A percentile compares a stretch with the other conserved stretches of the same genome.
These are phyloP conservation scores for Desoria tigrina DNA, from an alignment of 2,888 invertebrate genomes.

Conservation along the genomic window DNA sequence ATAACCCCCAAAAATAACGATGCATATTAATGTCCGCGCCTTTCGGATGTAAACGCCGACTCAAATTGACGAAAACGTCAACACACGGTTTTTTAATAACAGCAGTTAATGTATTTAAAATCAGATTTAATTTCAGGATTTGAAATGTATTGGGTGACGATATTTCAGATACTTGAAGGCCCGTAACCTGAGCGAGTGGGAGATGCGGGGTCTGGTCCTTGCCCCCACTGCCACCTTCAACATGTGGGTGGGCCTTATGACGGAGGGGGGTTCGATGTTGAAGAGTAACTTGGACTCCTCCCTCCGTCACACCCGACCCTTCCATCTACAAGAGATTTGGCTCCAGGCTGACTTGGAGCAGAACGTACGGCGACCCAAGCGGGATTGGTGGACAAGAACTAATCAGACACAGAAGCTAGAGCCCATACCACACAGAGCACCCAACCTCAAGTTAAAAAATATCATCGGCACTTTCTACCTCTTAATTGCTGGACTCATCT, in stretches of 20 bases:
- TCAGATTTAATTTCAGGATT: no score
- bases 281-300: slow-evolving; percentile 23
- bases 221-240: no score
- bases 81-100: no score
- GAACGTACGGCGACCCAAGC: slow-evolving; percentile 26
- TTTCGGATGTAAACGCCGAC: no score
- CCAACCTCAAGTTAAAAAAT: slow-evolving; percentile 28
- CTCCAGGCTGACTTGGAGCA: slow-evolving; percentile 26
- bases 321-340: slow-evolving; percentile 24
- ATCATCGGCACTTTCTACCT: slow-evolving; percentile 29
- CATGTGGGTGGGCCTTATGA: no score
- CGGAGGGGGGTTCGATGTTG: slow-evolving; percentile 28
- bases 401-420: slow-evolving; percentile 33
- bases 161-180: slow-evolving; percentile 26
- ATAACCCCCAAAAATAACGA: no score
- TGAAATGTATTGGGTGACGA: no score
- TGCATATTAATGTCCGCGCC: no score
- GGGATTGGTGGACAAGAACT: slow-evolving; percentile 30
- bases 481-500: slow-evolving; percentile 7
- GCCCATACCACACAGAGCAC: no score
- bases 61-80: no score
- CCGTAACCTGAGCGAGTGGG: slow-evolving; percentile 26
- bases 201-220: slow-evolving; percentile 16
- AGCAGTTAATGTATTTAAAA: no score
- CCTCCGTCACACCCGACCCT: slow-evolving; percentile 14